Percentiles rank a stretch among this genome's conserved stretches.
Evolutionary conservation across 2,113 vertebrate species (phyloP).

Genomic region (Passer domesticus): DNA sequence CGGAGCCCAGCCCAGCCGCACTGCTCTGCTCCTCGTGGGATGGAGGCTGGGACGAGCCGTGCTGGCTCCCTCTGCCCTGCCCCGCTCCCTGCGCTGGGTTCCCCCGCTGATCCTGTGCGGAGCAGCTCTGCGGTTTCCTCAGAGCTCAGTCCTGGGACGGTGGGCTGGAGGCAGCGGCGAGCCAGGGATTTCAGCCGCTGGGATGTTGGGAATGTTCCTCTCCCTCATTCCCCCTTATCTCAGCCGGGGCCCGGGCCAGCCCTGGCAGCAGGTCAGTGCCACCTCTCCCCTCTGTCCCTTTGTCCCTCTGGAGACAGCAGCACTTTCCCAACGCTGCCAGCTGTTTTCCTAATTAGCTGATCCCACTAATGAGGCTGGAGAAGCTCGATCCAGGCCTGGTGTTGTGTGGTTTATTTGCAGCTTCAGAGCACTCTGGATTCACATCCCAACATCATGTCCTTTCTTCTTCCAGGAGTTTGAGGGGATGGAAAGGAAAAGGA

Average conservation of each 20-base stretch:
- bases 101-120: not conserved
- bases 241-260: accelerated
- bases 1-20: accelerated
- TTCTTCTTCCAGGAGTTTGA: not conserved
- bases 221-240: no score
- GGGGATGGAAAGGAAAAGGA: not conserved
- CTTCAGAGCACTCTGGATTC: not conserved
- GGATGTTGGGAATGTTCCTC: not conserved
- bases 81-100: not conserved
- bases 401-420: not conserved
- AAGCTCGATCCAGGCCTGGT: not conserved
- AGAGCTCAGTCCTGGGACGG: accelerated
- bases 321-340: accelerated
- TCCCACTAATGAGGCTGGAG: not conserved
- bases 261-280: not conserved
- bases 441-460: accelerated
- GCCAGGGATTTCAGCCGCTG: not conserved
- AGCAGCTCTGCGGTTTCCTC: not conserved
- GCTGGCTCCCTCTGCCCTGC: not conserved
- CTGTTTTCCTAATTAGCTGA: not conserved
- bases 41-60: not conserved
- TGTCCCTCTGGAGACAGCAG: not conserved
- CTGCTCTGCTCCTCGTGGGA: accelerated
- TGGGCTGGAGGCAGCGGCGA: accelerated
- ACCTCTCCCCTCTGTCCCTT: not conserved